Evolutionary conservation across 2,113 vertebrate genomes (phyloP).

Genomic region (Gambusia affinis): DNA sequence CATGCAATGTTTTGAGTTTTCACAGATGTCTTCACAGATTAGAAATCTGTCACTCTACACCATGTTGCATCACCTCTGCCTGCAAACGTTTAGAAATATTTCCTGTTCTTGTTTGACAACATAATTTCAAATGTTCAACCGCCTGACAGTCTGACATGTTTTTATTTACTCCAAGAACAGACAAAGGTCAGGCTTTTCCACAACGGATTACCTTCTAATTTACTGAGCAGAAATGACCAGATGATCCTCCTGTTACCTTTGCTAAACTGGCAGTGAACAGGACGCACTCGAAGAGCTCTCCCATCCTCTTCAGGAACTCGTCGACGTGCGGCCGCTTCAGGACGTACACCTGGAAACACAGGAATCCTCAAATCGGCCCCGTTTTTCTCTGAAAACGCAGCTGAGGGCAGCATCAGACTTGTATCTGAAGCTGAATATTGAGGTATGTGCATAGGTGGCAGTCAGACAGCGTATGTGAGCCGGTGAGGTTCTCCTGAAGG

Average conservation of each 20-base stretch:
- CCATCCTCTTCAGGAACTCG: slow-evolving; percentile 96
- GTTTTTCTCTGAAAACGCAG: neutral
- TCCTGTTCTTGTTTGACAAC: neutral
- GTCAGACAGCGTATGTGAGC: slow-evolving; percentile 2
- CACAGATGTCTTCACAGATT: no score
- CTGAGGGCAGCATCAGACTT: neutral
- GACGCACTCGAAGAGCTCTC: slow-evolving; percentile 95
- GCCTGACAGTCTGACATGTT: neutral
- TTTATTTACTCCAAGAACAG: neutral
- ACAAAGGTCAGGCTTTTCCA: neutral
- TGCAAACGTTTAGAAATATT: neutral
- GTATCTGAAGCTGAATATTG: neutral
- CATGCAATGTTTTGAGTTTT: no score
- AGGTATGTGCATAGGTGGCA: neutral
- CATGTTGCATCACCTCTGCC: neutral
- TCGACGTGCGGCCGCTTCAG: slow-evolving; percentile 95
- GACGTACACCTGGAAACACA: slow-evolving; percentile 88
- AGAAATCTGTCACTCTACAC: neutral
- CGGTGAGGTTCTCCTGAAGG: slow-evolving; percentile 1
- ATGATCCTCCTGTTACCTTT: slow-evolving; percentile 81
- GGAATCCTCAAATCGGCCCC: slow-evolving; percentile 1
- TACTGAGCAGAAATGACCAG: no score
- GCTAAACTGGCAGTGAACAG: slow-evolving; percentile 97
- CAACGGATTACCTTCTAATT: no score
- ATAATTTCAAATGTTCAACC: neutral